A percentile compares a stretch with the other conserved stretches of the same genome.
Conservation (phyloP, 2,113 vertebrate species). For the Etia nguti region DNA sequence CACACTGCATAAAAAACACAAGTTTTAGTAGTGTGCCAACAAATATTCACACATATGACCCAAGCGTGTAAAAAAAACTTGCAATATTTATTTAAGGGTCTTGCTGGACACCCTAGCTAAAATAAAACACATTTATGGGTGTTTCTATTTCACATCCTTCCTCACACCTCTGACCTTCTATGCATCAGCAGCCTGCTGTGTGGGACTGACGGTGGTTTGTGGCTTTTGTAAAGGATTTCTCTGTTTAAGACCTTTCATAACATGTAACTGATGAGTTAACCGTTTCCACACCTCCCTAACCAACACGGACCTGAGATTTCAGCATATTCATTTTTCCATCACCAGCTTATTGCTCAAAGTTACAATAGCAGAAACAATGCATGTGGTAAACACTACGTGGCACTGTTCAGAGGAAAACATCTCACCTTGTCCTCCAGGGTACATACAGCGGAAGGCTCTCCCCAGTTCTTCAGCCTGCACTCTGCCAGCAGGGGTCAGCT, state of each 20-base stretch:
- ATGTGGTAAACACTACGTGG: not conserved
- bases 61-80: not conserved
- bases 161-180: not conserved
- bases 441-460: slow-evolving; percentile 96
- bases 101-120: not conserved
- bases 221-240: not conserved
- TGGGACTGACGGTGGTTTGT: not conserved
- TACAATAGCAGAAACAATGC: not conserved
- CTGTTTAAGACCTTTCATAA: not conserved
- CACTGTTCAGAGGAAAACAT: not conserved
- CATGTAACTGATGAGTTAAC: not conserved
- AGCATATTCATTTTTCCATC: not conserved
- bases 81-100: not conserved
- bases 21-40: not conserved
- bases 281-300: not conserved
- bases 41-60: not conserved
- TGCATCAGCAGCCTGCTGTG: not conserved
- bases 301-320: not conserved
- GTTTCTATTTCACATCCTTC: not conserved
- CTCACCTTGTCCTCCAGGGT: slow-evolving; percentile 96
- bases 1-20: not conserved
- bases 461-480: slow-evolving; percentile 97
- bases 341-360: not conserved
- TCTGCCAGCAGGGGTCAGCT: slow-evolving; percentile 89
- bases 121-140: not conserved